Percentiles rank a stretch among this genome's conserved stretches.
Evolutionary conservation across 2,888 invertebrate species (phyloP).

Genomic region (Himalopsyche tibetana): DNA sequence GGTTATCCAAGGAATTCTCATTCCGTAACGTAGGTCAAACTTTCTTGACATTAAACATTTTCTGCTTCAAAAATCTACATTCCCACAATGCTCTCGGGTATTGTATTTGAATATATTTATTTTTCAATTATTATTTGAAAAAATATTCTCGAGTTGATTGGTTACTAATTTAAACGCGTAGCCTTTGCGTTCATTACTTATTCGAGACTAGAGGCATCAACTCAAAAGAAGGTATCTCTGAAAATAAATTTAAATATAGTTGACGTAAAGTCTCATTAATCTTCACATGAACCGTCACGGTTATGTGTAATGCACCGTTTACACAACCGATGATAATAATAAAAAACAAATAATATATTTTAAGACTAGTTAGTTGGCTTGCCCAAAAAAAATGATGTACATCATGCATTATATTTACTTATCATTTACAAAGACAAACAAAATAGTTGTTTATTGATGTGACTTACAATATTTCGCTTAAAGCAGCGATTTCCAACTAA

Average conservation of each 20-base stretch:
- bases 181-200: constrained; percentile 56
- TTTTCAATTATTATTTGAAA: constrained; percentile 63
- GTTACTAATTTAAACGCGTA: constrained; percentile 61
- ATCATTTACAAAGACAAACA: too few relatives aligned
- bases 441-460: too few relatives aligned
- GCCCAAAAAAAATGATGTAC: too few relatives aligned
- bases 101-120: constrained; percentile 61
- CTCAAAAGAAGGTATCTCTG: constrained; percentile 54
- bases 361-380: too few relatives aligned
- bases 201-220: constrained; percentile 48
- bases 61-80: constrained; percentile 32
- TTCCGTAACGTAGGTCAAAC: background rate
- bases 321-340: background rate
- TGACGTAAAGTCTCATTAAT: constrained; percentile 64
- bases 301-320: constrained; percentile 28
- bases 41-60: background rate
- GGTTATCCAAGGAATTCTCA: background rate
- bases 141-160: constrained; percentile 58
- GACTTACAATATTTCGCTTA: too few relatives aligned
- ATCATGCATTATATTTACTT: too few relatives aligned
- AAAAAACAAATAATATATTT: too few relatives aligned
- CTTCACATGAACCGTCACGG: constrained; percentile 51
- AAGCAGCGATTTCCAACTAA: too few relatives aligned
- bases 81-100: constrained; percentile 54
- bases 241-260: constrained; percentile 64